Evolutionary conservation across 2,797 vertebrate species (phyloP), one percentile per base, ranked within the genome.

Genomic region (Hemibagrus guttatus): DNA sequence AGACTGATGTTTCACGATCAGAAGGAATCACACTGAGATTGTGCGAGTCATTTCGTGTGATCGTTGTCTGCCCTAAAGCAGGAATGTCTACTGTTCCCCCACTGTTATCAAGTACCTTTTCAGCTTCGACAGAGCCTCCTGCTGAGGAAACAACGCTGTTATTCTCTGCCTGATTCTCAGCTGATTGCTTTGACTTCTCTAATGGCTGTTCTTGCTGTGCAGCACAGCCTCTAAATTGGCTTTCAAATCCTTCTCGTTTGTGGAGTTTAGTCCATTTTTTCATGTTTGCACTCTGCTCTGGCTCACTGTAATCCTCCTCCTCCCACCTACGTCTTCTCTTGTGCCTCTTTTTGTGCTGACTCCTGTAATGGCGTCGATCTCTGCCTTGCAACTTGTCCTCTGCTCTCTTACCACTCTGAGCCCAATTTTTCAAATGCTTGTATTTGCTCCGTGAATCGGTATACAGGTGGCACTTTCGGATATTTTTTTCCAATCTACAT

Each of bases 331-430:
- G 95, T 84, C 92, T 92, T 84, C 89, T 95, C 92, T 93, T 89
- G 91, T 95, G 91, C 91, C 89, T 96, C 91, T 93, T 96, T 89
- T 94, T 90, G 86, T 93, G 95, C 90, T 92, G 93, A 72, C 88
- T 94, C 91, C 93, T 95, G 90, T 93, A 93, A 91, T 95, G 93
- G 88, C 93, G 91, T 54, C 89, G 93, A 87, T 92, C 92, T 90
- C 95, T 96, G 84, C 91, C 91, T 87, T 91, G 89, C n/a, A 87
- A 87, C 90, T 94, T 95, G 63, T 90, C 90, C 21, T 86, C 78
- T 7, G 89, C 74, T 90, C 93, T 95, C 88, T 93, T 93, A 87
- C 91, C 85, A 31, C 89, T 84, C 64, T 90, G 91, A 88, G 85
- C 90, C 58, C 89, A 88, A 81, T 93, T 92, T 91, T 84, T 93